phyloP scores from a whole-genome alignment of 2,888 invertebrate genomes.

The Apamea sordens region DNA sequence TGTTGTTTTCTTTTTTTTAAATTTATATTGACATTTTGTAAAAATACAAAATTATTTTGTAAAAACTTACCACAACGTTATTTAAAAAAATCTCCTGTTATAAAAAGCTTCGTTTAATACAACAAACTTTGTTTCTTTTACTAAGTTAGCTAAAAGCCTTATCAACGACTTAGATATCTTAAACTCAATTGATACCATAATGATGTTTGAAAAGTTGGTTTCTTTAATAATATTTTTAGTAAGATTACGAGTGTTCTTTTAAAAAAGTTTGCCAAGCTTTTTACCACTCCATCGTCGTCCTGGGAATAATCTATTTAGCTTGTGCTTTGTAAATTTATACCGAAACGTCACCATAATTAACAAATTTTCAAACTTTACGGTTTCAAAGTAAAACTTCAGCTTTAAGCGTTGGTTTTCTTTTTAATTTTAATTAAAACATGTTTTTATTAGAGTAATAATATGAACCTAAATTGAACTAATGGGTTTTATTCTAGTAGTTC shows the following conservation, averaged over 20 bases:
- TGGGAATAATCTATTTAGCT: slow-evolving; percentile 38
- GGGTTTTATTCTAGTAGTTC: too few species aligned
- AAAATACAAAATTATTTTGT: background rate
- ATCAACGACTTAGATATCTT: slow-evolving; percentile 35
- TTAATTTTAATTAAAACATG: background rate
- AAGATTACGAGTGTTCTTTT: slow-evolving; percentile 35
- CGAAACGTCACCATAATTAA: slow-evolving; percentile 28
- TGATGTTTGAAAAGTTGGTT: slow-evolving; percentile 37
- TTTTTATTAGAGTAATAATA: background rate
- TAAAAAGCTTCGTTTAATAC: slow-evolving; percentile 11
- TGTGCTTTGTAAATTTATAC: slow-evolving; percentile 20
- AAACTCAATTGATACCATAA: slow-evolving; percentile 36
- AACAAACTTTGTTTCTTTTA: slow-evolving; percentile 20
- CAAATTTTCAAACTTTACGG: background rate
- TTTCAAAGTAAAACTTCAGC: background rate
- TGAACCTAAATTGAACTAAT: background rate
- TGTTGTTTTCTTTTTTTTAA: background rate
- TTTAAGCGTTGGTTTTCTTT: background rate
- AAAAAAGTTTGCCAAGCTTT: slow-evolving; percentile 11
- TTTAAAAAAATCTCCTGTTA: background rate
- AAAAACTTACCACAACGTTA: background rate
- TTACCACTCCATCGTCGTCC: background rate
- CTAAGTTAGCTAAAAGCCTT: slow-evolving; percentile 35
- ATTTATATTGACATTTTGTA: background rate
- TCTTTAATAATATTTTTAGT: slow-evolving; percentile 19